phyloP scores from a whole-genome alignment of 92 coral and sea anemone species.

The Virgularia gustaviana region DNA sequence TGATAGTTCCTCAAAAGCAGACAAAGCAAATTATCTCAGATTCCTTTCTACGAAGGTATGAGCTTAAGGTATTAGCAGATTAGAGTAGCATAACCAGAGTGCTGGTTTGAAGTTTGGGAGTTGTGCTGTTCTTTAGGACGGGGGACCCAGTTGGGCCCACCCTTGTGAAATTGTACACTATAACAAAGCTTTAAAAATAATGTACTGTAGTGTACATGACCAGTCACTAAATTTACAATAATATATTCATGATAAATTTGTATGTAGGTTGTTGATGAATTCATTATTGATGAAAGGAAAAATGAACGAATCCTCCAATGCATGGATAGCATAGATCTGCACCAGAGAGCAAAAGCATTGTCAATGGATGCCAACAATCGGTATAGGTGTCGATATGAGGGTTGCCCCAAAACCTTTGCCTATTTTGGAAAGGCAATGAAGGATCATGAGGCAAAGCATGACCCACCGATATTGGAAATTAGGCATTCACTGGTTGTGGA shows the following conservation, averaged over 20 bases:
- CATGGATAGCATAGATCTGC: slow-evolving; percentile 32
- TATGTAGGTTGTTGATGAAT: slow-evolving; percentile 67
- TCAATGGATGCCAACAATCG: slow-evolving; percentile 53
- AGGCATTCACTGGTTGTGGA: no score
- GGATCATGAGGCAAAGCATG: slow-evolving; percentile 38
- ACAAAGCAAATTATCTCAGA: slow-evolving; percentile 49
- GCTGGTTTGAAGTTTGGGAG: no score
- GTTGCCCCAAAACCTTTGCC: slow-evolving; percentile 46
- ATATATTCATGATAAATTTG: no score
- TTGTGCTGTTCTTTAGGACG: no score
- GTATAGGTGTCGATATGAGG: slow-evolving; percentile 52
- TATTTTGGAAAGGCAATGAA: slow-evolving; percentile 46
- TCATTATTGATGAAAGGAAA: slow-evolving; percentile 53
- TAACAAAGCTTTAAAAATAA: no score
- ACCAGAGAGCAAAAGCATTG: slow-evolving; percentile 30
- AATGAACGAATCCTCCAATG: slow-evolving; percentile 45
- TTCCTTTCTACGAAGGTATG: not conserved
- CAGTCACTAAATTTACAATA: no score
- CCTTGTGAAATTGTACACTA: no score
- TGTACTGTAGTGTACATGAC: no score
- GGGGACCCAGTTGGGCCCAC: no score
- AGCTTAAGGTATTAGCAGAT: no score
- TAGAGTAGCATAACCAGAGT: no score
- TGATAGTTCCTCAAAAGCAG: slow-evolving; percentile 37
- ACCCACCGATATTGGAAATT: slow-evolving; percentile 34